Evolutionary conservation across 2,113 vertebrate genomes (phyloP), one percentile per base, ranked within the genome.

Genomic region (Lepidothrix coronata): DNA sequence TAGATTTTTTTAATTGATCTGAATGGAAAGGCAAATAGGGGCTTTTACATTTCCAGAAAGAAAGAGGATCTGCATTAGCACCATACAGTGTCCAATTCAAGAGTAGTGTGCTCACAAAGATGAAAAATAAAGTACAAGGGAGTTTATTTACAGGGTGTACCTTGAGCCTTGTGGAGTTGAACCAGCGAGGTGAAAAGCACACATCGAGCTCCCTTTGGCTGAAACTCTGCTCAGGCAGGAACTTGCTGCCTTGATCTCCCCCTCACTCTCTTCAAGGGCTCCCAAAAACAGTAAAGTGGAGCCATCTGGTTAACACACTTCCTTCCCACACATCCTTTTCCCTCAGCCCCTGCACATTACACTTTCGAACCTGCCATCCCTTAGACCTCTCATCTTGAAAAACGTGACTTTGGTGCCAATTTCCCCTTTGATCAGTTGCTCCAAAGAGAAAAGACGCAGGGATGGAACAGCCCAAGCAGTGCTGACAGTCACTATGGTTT

Each of bases 241-340:
- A 78, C 48, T 63, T 85, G 68, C 89, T 95, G 81, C 84, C 93
- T 89, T 89, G 57, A 82, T 96, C 91, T 85, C 77, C 89, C 73
- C 62, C 84, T 92, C 91, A 72, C 77, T 65, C 44, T 59, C 46
- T 95, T 86, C 77, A 92, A 95, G 89, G 70, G 74, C 61, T 93
- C 89, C 89, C 73, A 68, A 87, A 94, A 95, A 63, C 87, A 77
- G 87, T 49, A 82, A 92, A 92, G 76, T 33, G 5, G 37, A 95
- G 84, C 94, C 93, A 91, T 95, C 91, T 95, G 96, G 89, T 91
- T 97, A 91, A 79, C 91, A 92, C 80, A 43, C 68, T 89, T 91
- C 8, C 89, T 88, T 95, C 95, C 93, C 89, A 95, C 94, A 93
- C 91, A 95, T 63, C 83, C 46, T 83, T 65, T 62, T 93, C 68